Percentiles rank a stretch among this genome's conserved stretches.
These are phyloP conservation scores for Elymnias hypermnestra DNA, from an alignment of 1,140 invertebrate genomes.

Conservation along the genomic window DNA sequence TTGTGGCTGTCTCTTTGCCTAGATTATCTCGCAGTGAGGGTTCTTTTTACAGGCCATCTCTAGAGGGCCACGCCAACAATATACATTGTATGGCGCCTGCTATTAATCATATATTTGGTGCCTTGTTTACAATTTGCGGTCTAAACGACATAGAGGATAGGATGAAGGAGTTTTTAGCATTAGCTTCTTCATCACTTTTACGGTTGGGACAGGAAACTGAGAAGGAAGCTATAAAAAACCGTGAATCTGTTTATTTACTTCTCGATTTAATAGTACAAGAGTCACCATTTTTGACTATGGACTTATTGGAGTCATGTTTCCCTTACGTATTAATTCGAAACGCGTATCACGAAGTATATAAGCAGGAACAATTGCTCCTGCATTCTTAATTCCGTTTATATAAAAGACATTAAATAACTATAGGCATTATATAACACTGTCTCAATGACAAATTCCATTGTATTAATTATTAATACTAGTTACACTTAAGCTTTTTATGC, in stretches of 20 bases:
- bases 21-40: slow-evolving; percentile 94
- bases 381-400: slow-evolving; percentile 63
- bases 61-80: slow-evolving; percentile 98
- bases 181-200: slow-evolving; percentile 96
- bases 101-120: slow-evolving; percentile 97
- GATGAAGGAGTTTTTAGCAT: slow-evolving; percentile 98
- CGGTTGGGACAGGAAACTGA: slow-evolving; percentile 96
- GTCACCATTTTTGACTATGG: slow-evolving; percentile 98
- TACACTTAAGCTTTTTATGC: too few relatives aligned
- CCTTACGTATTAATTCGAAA: slow-evolving; percentile 97
- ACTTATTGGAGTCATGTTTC: slow-evolving; percentile 97
- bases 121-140: slow-evolving; percentile 96
- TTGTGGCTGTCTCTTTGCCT: slow-evolving; percentile 98
- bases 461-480: slow-evolving; percentile 9
- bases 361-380: slow-evolving; percentile 84
- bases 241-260: slow-evolving; percentile 97
- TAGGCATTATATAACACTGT: slow-evolving; percentile 14
- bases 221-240: slow-evolving; percentile 94
- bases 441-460: slow-evolving; percentile 14
- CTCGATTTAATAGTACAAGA: slow-evolving; percentile 98
- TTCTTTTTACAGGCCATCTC: slow-evolving; percentile 91
- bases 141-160: slow-evolving; percentile 97
- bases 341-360: slow-evolving; percentile 97
- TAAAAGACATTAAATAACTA: slow-evolving; percentile 28
- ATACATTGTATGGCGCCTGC: slow-evolving; percentile 98